A percentile compares a stretch with the other conserved stretches of the same genome.
Conservation (phyloP, 64 coral and sea anemone genomes). For the Actinia equina region DNA sequence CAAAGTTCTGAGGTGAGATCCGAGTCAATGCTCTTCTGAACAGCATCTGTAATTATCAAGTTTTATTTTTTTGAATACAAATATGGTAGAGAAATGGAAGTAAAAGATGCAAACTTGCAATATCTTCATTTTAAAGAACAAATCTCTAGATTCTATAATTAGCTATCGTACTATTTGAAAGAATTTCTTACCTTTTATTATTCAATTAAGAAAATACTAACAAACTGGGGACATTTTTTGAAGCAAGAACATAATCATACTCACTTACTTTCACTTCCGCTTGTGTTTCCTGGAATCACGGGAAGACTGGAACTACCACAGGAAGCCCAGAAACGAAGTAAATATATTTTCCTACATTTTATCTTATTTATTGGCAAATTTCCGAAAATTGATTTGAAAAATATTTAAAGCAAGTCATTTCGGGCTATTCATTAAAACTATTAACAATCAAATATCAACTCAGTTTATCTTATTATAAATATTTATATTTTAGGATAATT, state of each 20-base stretch:
- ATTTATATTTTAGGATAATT: not conserved
- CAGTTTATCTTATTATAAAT: no score
- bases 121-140: no score
- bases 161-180: no score
- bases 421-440: no score
- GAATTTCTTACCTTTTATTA: no score
- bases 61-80: no score
- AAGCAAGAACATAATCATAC: not conserved
- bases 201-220: no score
- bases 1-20: not conserved
- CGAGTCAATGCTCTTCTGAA: not conserved
- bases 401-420: no score
- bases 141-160: no score
- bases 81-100: no score
- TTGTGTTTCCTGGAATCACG: not conserved
- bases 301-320: conserved; percentile 4
- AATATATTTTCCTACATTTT: not conserved
- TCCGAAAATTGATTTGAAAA: not conserved
- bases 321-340: not conserved
- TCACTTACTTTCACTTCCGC: not conserved
- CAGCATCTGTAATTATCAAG: not conserved
- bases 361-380: not conserved
- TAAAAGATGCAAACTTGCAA: no score
- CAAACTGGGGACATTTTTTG: no score
- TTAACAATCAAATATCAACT: not conserved